phyloP scores from a whole-genome alignment of 1,140 invertebrate genomes.

The Ridgeia piscesae region DNA sequence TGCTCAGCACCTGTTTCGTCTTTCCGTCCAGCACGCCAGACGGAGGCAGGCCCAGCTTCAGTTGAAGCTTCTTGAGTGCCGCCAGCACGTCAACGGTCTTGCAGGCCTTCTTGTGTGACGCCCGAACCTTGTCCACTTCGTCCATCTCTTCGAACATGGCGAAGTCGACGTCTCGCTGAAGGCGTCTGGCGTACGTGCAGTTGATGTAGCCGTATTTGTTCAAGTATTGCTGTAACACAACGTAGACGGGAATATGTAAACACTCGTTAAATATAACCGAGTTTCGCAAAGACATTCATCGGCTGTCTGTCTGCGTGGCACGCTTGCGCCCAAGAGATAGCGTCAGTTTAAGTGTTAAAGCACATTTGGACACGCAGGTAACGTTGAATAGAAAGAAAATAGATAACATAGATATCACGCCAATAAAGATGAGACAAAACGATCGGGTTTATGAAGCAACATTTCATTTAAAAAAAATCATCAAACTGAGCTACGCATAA shows the following conservation, averaged over 20 bases:
- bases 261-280: not conserved
- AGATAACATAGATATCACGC: no score
- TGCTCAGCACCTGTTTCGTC: slow-evolving; percentile 53
- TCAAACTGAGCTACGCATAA: not conserved
- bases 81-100: not conserved
- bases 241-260: not conserved
- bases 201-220: slow-evolving; percentile 27
- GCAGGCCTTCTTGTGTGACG: not conserved
- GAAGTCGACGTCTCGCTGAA: not conserved
- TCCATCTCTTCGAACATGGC: not conserved
- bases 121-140: not conserved
- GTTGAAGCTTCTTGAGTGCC: not conserved
- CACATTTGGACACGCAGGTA: not conserved
- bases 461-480: not conserved
- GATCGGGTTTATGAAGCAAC: no score
- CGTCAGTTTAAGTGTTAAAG: not conserved
- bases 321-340: not conserved
- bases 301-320: not conserved
- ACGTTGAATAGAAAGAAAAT: no score
- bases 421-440: no score
- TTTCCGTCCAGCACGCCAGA: slow-evolving; percentile 52
- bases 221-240: slow-evolving; percentile 20
- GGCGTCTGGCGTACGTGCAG: slow-evolving; percentile 17
- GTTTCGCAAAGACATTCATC: not conserved
- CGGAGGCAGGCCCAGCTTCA: slow-evolving; percentile 49